Evolutionary conservation across 2,888 invertebrate genomes (phyloP).

Genomic region (Ormyrus labotus): DNA sequence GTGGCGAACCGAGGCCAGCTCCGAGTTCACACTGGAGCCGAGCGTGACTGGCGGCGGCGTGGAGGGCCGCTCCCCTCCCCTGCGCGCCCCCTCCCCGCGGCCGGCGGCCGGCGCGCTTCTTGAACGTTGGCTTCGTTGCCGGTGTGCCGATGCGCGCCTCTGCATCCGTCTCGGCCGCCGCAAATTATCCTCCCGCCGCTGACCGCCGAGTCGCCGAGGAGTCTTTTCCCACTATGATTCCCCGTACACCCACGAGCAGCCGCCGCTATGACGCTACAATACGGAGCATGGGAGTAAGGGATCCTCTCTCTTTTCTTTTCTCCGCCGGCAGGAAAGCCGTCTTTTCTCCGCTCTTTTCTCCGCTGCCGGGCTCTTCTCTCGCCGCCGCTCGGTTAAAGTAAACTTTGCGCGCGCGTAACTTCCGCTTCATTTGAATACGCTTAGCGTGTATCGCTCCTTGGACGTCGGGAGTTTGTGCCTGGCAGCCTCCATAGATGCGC

Average conservation of each 20-base stretch:
- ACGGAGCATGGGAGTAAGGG: constrained; percentile 30
- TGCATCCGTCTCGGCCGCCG: constrained; percentile 51
- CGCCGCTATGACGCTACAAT: constrained; percentile 57
- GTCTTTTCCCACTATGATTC: constrained; percentile 59
- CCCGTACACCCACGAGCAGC: constrained; percentile 60
- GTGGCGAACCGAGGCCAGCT: constrained; percentile 43
- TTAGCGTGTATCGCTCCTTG: constrained; percentile 43
- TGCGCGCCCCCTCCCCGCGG: neutral
- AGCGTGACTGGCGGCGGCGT: constrained; percentile 44
- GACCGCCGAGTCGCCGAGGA: constrained; percentile 44
- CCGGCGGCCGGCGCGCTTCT: constrained; percentile 20
- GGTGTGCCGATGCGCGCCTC: constrained; percentile 10
- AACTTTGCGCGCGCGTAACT: constrained; percentile 51
- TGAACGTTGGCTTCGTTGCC: constrained; percentile 4
- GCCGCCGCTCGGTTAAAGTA: constrained; percentile 36
- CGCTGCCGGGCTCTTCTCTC: neutral
- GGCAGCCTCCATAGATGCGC: constrained; percentile 33
- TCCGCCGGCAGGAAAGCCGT: neutral
- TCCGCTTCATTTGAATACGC: constrained; percentile 58
- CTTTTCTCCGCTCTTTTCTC: neutral
- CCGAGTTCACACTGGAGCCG: constrained; percentile 48
- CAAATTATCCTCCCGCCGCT: constrained; percentile 65
- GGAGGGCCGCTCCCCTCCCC: neutral
- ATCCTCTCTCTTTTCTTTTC: no score
- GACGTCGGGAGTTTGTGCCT: constrained; percentile 21